Percentiles rank a stretch among this genome's conserved stretches.
Evolutionary conservation across 2,888 invertebrate species (phyloP).

Genomic region (Stomorhina lunata): DNA sequence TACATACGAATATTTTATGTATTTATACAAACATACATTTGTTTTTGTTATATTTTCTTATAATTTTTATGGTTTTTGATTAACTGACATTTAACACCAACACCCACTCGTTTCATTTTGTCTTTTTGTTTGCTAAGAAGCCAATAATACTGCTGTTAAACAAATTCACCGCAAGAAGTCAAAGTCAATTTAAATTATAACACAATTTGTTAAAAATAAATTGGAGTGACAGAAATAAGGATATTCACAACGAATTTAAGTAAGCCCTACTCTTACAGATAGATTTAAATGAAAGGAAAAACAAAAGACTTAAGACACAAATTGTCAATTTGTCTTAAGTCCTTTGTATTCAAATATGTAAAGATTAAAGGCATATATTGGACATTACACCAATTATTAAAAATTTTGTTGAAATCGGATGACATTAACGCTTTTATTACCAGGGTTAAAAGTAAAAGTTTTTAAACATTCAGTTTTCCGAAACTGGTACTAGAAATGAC

Average conservation of each 20-base stretch:
- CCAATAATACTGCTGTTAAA: constrained; percentile 18
- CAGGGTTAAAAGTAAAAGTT: no score
- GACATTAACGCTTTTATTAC: no score
- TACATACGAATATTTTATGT: no score
- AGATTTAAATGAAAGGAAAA: not conserved
- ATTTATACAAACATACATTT: no score
- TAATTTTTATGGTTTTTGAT: constrained; percentile 7
- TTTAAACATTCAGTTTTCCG: no score
- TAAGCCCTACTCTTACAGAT: not conserved
- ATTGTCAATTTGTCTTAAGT: no score
- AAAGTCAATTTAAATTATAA: constrained; percentile 59
- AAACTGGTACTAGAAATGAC: no score
- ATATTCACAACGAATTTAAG: not conserved
- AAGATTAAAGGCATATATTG: no score
- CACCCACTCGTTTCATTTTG: constrained; percentile 22
- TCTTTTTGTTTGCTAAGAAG: constrained; percentile 36
- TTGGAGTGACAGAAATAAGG: not conserved
- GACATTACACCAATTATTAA: no score
- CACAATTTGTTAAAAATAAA: constrained; percentile 18
- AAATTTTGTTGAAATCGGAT: no score
- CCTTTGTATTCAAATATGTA: no score
- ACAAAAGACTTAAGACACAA: no score
- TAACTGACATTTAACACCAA: constrained; percentile 42
- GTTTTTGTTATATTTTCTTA: not conserved
- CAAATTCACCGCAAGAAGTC: constrained; percentile 43